Percentiles rank a stretch among this genome's conserved stretches.
phyloP scores from a whole-genome alignment of 2,113 vertebrate species.

The Butorides virescens region DNA sequence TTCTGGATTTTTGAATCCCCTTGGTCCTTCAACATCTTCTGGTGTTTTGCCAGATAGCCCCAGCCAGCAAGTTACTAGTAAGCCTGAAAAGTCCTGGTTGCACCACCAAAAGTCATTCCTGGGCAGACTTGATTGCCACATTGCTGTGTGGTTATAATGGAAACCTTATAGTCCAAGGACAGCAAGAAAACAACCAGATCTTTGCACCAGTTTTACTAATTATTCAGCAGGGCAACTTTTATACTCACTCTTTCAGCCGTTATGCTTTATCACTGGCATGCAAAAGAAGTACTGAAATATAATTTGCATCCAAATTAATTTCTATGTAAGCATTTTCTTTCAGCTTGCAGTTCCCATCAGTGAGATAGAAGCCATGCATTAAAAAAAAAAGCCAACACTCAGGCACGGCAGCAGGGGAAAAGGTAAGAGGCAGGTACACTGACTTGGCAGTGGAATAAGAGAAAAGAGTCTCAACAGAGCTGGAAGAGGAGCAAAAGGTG shows the following conservation, averaged over 20 bases:
- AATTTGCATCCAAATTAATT: neutral
- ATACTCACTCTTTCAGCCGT: neutral
- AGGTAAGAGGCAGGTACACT: neutral
- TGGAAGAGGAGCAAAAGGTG: neutral
- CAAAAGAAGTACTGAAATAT: neutral
- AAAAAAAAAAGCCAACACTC: neutral
- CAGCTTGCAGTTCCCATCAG: neutral
- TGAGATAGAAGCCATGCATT: neutral
- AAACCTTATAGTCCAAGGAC: neutral
- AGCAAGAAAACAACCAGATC: neutral
- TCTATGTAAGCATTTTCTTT: neutral
- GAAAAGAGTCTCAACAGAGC: neutral
- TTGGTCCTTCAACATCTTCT: neutral
- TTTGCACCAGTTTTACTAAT: neutral
- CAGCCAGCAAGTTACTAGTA: neutral
- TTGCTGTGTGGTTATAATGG: neutral
- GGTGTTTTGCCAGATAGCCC: neutral
- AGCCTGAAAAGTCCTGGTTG: neutral
- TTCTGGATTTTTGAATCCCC: neutral
- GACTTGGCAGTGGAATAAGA: neutral
- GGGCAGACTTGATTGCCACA: neutral
- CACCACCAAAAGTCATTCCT: neutral
- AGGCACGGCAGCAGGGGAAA: neutral
- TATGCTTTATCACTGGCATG: neutral
- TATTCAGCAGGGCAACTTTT: neutral